These are phyloP conservation scores for Acrobasis consociella DNA, from an alignment of 2,888 invertebrate species.

Conservation along the genomic window DNA sequence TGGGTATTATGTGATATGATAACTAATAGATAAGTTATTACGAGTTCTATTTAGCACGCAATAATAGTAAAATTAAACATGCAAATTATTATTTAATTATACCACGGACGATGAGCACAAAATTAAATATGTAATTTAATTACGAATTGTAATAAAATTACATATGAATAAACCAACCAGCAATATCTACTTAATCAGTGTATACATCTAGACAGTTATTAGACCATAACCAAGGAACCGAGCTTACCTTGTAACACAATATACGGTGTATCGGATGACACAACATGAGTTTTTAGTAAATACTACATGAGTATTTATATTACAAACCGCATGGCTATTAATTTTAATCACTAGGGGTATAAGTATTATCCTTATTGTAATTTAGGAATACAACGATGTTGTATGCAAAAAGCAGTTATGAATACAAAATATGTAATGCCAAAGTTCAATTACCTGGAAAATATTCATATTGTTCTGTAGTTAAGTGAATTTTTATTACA, in stretches of 20 bases:
- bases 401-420: not conserved
- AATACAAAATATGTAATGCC: not conserved
- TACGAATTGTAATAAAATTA: constrained; percentile 1
- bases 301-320: constrained; percentile 14
- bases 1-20: too few species aligned
- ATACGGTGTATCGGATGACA: constrained; percentile 52
- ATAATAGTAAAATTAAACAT: not conserved
- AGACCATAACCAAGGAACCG: constrained; percentile 61
- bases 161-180: constrained; percentile 25
- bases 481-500: too few species aligned
- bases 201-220: constrained; percentile 36
- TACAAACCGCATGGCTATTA: constrained; percentile 14
- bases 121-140: not conserved
- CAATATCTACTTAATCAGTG: constrained; percentile 22
- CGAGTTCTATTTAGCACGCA: too few species aligned
- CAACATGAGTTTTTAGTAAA: constrained; percentile 37
- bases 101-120: not conserved
- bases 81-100: not conserved
- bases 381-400: not conserved
- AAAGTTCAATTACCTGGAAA: not conserved
- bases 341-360: constrained; percentile 1
- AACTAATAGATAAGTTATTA: too few species aligned
- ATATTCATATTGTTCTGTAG: too few species aligned
- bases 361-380: not conserved
- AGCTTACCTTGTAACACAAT: constrained; percentile 54